Base-by-base conservation (phyloP, 2,113 vertebrate species). In the Kryptolebias marmoratus region DNA sequence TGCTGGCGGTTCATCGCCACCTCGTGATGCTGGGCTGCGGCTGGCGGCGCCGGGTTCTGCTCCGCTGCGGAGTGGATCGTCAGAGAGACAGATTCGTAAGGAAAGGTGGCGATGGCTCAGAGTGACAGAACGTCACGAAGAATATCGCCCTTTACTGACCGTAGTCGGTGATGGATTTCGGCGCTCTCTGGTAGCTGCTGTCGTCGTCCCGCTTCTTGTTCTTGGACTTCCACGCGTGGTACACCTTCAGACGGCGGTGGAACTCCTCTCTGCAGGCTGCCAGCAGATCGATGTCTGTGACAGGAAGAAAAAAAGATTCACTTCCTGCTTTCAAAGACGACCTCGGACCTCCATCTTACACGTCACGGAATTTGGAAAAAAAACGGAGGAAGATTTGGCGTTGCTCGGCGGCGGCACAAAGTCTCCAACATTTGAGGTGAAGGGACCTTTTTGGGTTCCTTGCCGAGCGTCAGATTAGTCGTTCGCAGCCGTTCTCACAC, bases 261-360 rank as follows among this genome's bases (percentile, higher is more conserved):
- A 99, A 99, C 91, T 99, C 98, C 87, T 99, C 97, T 88, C 98
- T 94, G 93, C 98, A 99, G 68, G 97, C 96, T 1, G 96, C 98
- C 92, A 99, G 82, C 55, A 99, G 92, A 64, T 99, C 98, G 53
- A 99, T 98, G 91, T 99, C 98, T 99, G 85, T 67, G 15, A 84
- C 45, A 80, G 53, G 22, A 63, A 0, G 48, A 48, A 22, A 22
- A 22, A 22, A 22, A 22, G 22, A 22, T 22, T 22, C 22, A 22
- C 22, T 22, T 22, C 22, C 22, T 22, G 22, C 22, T 22, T 22
- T 22, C 22, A 22, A 22, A 22, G 22, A 22, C 22, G 22, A 22
- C 22, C 22, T 22, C 22, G 22, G 22, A 22, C 22, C 22, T 22
- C 22, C 27, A 55, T 13, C 5, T 1, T 27, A 1, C 53, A 13